These are phyloP conservation scores for Diaperis boleti DNA, from an alignment of 2,888 invertebrate species.

Conservation along the genomic window DNA sequence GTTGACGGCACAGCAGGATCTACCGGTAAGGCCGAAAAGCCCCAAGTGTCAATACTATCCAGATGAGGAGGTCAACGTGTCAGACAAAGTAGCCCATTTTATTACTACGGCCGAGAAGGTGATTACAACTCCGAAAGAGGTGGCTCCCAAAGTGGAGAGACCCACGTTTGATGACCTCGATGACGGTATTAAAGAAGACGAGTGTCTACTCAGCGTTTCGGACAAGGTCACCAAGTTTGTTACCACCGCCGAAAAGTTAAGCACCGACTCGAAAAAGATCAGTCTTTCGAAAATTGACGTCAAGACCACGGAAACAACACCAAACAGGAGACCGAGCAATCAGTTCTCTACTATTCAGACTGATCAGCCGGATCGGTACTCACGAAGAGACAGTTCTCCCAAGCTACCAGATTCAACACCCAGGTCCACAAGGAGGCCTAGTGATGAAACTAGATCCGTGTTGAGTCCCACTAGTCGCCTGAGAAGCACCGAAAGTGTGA, in stretches of 20 bases:
- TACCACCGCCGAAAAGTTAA: constrained; percentile 72
- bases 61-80: constrained; percentile 62
- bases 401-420: constrained; percentile 54
- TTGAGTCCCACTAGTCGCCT: constrained; percentile 61
- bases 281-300: constrained; percentile 52
- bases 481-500: constrained; percentile 75
- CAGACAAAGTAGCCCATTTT: constrained; percentile 70
- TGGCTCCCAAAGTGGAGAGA: constrained; percentile 47
- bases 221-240: constrained; percentile 76
- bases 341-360: constrained; percentile 31
- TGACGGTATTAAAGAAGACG: constrained; percentile 66
- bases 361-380: constrained; percentile 36
- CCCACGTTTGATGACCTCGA: constrained; percentile 52
- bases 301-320: constrained; percentile 49
- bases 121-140: constrained; percentile 41
- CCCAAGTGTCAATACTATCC: constrained; percentile 56
- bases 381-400: constrained; percentile 34
- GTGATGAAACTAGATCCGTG: constrained; percentile 58
- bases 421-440: constrained; percentile 62
- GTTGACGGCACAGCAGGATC: constrained; percentile 51
- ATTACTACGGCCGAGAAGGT: constrained; percentile 50
- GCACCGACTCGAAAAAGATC: constrained; percentile 54
- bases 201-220: constrained; percentile 73
- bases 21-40: constrained; percentile 59
- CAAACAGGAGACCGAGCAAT: constrained; percentile 52